These are phyloP conservation scores for Lordiphosa collinella DNA, from an alignment of 1,140 invertebrate species.

Conservation along the genomic window DNA sequence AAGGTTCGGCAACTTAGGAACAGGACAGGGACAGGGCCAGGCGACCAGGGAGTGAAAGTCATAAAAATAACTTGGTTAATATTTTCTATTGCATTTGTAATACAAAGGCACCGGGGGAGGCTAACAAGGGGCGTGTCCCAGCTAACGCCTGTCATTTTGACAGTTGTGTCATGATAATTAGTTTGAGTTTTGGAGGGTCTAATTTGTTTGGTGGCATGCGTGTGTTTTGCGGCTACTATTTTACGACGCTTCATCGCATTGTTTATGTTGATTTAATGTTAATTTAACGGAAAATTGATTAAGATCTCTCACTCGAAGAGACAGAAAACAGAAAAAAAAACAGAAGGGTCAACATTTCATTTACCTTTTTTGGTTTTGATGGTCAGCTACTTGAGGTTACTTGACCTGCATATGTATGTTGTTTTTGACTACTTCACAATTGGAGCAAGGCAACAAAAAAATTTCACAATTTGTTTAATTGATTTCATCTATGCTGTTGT, in stretches of 20 bases:
- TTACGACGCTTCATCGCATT: conserved; percentile 46
- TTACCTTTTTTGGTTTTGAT: conserved; percentile 50
- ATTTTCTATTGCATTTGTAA: conserved; percentile 21
- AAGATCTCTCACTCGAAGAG: conserved; percentile 36
- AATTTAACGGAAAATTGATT: conserved; percentile 74
- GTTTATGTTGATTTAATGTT: conserved; percentile 75
- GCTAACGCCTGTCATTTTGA: conserved; percentile 41
- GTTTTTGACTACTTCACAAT: conserved; percentile 25
- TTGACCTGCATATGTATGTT: conserved; percentile 55
- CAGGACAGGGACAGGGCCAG: conserved; percentile 8
- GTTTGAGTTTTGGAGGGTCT: conserved; percentile 27
- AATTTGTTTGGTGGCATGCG: conserved; percentile 51
- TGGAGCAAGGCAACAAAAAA: conserved; percentile 44
- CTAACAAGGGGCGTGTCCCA: conserved; percentile 45
- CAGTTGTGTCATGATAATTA: conserved; percentile 77
- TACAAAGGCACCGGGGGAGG: conserved; percentile 12
- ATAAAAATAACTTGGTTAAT: conserved; percentile 39
- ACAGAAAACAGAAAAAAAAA: conserved; percentile 6
- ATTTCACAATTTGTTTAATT: conserved; percentile 54
- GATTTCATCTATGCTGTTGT: conserved; percentile 56
- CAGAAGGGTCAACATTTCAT: conserved; percentile 51
- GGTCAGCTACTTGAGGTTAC: conserved; percentile 41
- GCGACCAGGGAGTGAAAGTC: conserved; percentile 30
- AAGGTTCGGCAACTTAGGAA: conserved; percentile 12
- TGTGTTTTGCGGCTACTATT: conserved; percentile 37